Percentiles rank a stretch among this genome's conserved stretches.
Conservation (phyloP, 2,888 invertebrate genomes). For the Osmoderma eremita region DNA sequence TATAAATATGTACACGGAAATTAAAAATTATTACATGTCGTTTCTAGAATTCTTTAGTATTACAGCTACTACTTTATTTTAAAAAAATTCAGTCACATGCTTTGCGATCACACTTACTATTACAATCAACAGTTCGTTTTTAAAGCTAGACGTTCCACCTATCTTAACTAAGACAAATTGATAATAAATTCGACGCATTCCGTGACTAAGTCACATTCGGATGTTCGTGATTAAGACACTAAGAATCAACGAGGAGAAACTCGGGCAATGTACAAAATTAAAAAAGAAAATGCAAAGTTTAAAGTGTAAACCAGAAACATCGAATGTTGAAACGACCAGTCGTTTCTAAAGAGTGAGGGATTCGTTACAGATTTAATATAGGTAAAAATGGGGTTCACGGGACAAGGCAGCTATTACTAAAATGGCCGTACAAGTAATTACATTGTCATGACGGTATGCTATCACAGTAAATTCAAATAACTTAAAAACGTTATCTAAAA, state of each 20-base stretch:
- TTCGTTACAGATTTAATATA: constrained; percentile 17
- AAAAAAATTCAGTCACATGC: constrained; percentile 50
- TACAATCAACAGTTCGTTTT: constrained; percentile 42
- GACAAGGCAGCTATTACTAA: constrained; percentile 34
- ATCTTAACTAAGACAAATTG: constrained; percentile 33
- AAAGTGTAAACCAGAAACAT: constrained; percentile 32
- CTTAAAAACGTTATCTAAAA: constrained; percentile 51
- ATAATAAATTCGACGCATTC: constrained; percentile 29
- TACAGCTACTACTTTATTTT: constrained; percentile 48
- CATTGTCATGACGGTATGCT: constrained; percentile 59
- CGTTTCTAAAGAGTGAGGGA: constrained; percentile 19
- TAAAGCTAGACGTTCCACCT: constrained; percentile 39
- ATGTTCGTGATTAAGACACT: constrained; percentile 30
- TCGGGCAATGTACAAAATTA: constrained; percentile 31
- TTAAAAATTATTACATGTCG: constrained; percentile 47
- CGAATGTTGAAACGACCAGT: constrained; percentile 9
- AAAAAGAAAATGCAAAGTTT: constrained; percentile 6
- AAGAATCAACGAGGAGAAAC: constrained; percentile 26
- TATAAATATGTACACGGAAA: constrained; percentile 49
- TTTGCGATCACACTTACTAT: constrained; percentile 35
- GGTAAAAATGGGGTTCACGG: constrained; percentile 21
- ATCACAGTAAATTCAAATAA: constrained; percentile 58
- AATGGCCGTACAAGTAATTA: constrained; percentile 35
- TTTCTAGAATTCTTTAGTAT: constrained; percentile 47
- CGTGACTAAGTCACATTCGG: constrained; percentile 25